A percentile compares a stretch with the other conserved stretches of the same genome.
phyloP scores from a whole-genome alignment of 2,888 invertebrate genomes.

The Odiellus spinosus region DNA sequence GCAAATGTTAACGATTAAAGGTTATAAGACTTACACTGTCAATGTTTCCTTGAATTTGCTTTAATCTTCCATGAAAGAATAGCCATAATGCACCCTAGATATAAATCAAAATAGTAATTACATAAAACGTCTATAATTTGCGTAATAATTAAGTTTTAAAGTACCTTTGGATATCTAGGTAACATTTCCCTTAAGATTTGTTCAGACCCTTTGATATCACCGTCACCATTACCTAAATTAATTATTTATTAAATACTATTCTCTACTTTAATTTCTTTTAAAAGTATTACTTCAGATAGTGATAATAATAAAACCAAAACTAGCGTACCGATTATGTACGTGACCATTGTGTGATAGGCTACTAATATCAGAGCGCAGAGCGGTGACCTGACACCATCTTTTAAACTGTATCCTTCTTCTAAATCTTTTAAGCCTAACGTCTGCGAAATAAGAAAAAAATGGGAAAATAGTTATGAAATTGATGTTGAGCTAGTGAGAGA shows the following conservation, averaged over 20 bases:
- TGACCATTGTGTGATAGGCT: slow-evolving; percentile 45
- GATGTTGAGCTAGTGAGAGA: not conserved
- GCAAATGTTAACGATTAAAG: too few species aligned
- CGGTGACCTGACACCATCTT: slow-evolving; percentile 62
- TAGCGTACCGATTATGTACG: slow-evolving; percentile 15
- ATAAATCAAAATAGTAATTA: slow-evolving; percentile 13
- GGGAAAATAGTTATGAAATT: not conserved
- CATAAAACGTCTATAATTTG: too few species aligned
- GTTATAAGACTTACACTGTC: slow-evolving; percentile 32
- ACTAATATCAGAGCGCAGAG: slow-evolving; percentile 71
- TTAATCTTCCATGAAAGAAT: slow-evolving; percentile 72
- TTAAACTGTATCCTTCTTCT: slow-evolving; percentile 49
- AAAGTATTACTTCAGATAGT: too few species aligned
- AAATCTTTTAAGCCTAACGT: slow-evolving; percentile 54
- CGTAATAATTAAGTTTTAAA: slow-evolving; percentile 2
- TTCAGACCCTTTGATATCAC: slow-evolving; percentile 58
- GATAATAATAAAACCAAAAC: not conserved
- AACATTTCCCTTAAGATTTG: slow-evolving; percentile 43
- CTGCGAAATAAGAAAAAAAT: slow-evolving; percentile 5
- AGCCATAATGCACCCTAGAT: slow-evolving; percentile 71
- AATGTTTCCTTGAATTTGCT: slow-evolving; percentile 61
- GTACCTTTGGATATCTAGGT: slow-evolving; percentile 48
- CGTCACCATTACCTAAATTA: slow-evolving; percentile 38
- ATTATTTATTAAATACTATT: not conserved
- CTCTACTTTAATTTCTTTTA: too few species aligned